Conservation (phyloP, 1,140 invertebrate genomes). For the Sitobion miscanthi region DNA sequence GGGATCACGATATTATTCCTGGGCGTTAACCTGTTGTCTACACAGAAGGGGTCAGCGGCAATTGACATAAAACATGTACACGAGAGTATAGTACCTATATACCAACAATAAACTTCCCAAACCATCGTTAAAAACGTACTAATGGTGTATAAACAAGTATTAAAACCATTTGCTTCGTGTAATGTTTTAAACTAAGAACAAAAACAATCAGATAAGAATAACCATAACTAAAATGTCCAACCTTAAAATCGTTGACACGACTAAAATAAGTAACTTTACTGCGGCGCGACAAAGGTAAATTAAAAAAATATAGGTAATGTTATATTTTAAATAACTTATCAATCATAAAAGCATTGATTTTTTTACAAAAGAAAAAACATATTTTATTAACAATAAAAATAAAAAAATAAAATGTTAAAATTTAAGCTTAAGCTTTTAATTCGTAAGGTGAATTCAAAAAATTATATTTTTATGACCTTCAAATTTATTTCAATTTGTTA, state of each 20-base stretch:
- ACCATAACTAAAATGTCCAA: constrained; percentile 14
- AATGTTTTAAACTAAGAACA: constrained; percentile 14
- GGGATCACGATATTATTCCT: neutral
- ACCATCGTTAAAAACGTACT: constrained; percentile 29
- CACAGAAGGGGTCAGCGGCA: constrained; percentile 9
- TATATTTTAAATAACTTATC: neutral
- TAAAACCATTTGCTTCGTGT: constrained; percentile 4
- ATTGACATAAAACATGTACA: constrained; percentile 39
- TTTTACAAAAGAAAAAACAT: neutral
- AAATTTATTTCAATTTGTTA: neutral
- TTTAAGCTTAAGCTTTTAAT: neutral
- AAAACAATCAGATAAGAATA: constrained; percentile 34
- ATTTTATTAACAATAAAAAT: too few relatives aligned
- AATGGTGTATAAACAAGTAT: constrained; percentile 44
- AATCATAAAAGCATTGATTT: neutral
- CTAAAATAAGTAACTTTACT: neutral
- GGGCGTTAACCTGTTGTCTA: constrained; percentile 1
- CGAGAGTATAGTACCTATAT: neutral
- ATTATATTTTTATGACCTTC: neutral
- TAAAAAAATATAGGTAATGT: neutral
- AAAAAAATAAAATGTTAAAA: neutral
- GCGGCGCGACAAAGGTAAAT: neutral
- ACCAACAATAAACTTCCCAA: constrained; percentile 31
- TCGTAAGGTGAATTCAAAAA: neutral
- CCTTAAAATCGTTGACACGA: neutral